Conservation (phyloP, 2,888 invertebrate genomes). For the Entomobrya proxima region DNA sequence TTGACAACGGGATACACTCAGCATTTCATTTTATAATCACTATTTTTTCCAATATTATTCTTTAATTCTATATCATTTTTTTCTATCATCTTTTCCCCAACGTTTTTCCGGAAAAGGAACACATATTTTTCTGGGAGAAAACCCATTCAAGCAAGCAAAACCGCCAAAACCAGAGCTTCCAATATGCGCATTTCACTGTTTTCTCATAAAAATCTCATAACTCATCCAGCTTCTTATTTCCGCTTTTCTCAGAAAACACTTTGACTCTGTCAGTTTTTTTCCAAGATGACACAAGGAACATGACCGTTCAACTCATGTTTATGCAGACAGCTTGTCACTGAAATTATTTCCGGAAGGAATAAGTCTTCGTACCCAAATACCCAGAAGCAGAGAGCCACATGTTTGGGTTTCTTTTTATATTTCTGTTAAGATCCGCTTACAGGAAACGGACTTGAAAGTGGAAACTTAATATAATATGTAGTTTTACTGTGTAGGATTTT, state of each 20-base stretch:
- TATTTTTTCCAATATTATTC: background rate
- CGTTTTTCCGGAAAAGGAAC: background rate
- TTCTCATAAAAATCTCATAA: conserved; percentile 41
- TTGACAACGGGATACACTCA: conserved; percentile 46
- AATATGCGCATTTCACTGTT: background rate
- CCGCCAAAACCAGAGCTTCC: background rate
- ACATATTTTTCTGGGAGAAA: background rate
- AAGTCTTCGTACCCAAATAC: background rate
- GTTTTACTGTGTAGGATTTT: no score
- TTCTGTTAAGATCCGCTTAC: no score
- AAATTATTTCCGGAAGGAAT: conserved; percentile 26
- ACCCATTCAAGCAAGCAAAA: background rate
- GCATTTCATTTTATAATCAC: conserved; percentile 11
- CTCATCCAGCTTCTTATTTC: conserved; percentile 25
- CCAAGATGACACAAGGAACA: no score
- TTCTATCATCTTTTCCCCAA: no score
- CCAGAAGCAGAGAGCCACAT: no score
- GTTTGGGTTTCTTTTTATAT: no score
- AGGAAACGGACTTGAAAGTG: no score
- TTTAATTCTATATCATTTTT: no score
- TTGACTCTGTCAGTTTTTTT: background rate
- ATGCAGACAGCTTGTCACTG: background rate
- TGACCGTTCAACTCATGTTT: background rate
- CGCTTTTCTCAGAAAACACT: background rate
- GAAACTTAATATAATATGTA: no score